A percentile compares a stretch with the other conserved stretches of the same genome.
These are phyloP conservation scores for Hydrozoanthus tunicans DNA, from an alignment of 64 coral and sea anemone genomes.

Conservation along the genomic window DNA sequence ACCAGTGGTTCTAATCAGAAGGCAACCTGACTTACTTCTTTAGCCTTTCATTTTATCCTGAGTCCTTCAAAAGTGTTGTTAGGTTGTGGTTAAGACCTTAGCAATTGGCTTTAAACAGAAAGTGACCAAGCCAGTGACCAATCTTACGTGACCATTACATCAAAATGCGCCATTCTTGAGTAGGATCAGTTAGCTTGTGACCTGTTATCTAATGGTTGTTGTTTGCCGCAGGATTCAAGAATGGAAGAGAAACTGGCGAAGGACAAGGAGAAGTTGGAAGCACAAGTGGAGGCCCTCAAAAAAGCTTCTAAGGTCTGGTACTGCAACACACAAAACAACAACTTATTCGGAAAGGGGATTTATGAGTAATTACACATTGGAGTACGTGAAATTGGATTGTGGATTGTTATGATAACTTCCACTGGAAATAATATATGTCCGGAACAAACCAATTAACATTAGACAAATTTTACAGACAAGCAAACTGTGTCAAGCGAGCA, in stretches of 20 bases:
- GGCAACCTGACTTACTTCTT: background rate
- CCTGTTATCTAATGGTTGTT: background rate
- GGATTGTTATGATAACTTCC: too few species aligned
- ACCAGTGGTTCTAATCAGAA: background rate
- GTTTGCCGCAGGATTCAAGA: slow-evolving; percentile 69
- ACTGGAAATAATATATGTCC: too few species aligned
- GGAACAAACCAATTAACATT: too few species aligned
- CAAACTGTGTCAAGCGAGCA: too few species aligned
- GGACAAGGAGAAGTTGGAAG: slow-evolving; percentile 94
- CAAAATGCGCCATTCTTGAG: background rate
- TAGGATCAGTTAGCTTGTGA: background rate
- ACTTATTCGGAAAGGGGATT: background rate
- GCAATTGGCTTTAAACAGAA: too few species aligned
- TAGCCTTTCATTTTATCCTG: too few species aligned
- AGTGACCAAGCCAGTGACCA: too few species aligned
- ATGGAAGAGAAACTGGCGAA: slow-evolving; percentile 76
- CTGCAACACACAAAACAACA: background rate
- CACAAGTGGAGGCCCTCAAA: slow-evolving; percentile 92
- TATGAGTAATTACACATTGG: background rate
- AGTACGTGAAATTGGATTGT: background rate
- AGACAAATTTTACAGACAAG: too few species aligned
- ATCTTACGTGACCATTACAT: background rate
- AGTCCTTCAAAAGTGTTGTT: too few species aligned
- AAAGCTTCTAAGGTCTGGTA: slow-evolving; percentile 84
- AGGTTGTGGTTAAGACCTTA: too few species aligned